A percentile compares a stretch with the other conserved stretches of the same genome.
These are phyloP conservation scores for Laothoe populi DNA, from an alignment of 2,888 invertebrate genomes.

Conservation along the genomic window DNA sequence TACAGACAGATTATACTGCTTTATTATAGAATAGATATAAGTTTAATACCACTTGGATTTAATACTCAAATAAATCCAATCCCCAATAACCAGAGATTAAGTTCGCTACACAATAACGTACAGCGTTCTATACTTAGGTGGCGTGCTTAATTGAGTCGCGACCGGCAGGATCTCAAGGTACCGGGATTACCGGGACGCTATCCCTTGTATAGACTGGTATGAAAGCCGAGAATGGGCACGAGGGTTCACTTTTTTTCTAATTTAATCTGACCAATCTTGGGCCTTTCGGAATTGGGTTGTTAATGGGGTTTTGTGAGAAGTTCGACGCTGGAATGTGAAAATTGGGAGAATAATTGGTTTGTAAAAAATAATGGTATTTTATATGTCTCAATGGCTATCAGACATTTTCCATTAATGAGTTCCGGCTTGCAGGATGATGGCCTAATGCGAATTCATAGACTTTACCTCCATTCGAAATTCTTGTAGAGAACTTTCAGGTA, in stretches of 20 bases:
- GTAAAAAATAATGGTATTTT: too few species aligned
- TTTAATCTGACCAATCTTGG: constrained; percentile 13
- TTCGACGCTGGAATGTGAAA: neutral
- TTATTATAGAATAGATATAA: neutral
- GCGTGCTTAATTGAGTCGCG: constrained; percentile 13
- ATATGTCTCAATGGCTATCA: too few species aligned
- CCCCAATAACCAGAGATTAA: neutral
- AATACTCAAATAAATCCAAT: neutral
- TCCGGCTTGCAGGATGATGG: too few species aligned
- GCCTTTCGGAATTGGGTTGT: neutral
- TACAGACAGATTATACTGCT: too few species aligned
- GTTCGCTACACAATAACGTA: neutral
- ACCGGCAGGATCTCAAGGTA: constrained; percentile 1
- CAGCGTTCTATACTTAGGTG: neutral
- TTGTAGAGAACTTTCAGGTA: too few species aligned
- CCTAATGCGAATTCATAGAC: too few species aligned
- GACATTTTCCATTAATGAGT: too few species aligned
- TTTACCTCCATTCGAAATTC: too few species aligned
- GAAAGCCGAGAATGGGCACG: constrained; percentile 3
- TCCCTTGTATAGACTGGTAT: constrained; percentile 1
- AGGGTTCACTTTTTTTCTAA: constrained; percentile 12
- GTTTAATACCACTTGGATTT: neutral
- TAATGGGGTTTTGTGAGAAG: neutral
- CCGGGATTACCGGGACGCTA: constrained; percentile 14
- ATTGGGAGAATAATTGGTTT: neutral